phyloP scores from a whole-genome alignment of 53 echinoderm and acorn worm species.

The Stichopus horrens region DNA sequence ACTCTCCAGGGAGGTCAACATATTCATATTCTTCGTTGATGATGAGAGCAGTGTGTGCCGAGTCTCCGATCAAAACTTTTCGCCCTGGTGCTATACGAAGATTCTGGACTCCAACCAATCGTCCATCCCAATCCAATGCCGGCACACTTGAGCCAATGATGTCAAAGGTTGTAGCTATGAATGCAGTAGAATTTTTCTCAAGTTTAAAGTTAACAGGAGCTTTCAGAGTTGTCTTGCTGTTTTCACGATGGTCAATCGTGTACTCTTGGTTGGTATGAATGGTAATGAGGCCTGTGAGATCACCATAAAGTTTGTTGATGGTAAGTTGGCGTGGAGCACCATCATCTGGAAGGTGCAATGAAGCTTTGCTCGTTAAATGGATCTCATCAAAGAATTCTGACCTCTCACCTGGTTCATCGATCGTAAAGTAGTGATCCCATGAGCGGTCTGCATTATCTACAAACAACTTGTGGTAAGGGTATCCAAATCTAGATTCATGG shows the following conservation, averaged over 20 bases:
- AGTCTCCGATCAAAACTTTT: slow-evolving; percentile 58
- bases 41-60: slow-evolving; percentile 82
- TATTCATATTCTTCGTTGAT: slow-evolving; percentile 64
- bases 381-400: slow-evolving; percentile 79
- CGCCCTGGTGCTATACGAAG: slow-evolving; percentile 73
- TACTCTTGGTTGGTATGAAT: slow-evolving; percentile 78
- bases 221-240: slow-evolving; percentile 71
- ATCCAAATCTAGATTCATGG: slow-evolving; percentile 57
- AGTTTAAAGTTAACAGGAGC: slow-evolving; percentile 77
- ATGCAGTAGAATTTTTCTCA: slow-evolving; percentile 68
- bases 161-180: slow-evolving; percentile 83
- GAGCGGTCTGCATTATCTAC: slow-evolving; percentile 66
- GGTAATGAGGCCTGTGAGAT: slow-evolving; percentile 74
- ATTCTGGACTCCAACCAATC: slow-evolving; percentile 76
- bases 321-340: slow-evolving; percentile 40
- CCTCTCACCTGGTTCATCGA: slow-evolving; percentile 59
- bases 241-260: slow-evolving; percentile 68
- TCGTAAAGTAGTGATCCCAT: slow-evolving; percentile 78
- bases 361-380: slow-evolving; percentile 67
- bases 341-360: slow-evolving; percentile 68
- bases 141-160: slow-evolving; percentile 75
- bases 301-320: slow-evolving; percentile 65
- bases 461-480: slow-evolving; percentile 62
- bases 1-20: slow-evolving; percentile 80
- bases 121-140: slow-evolving; percentile 82